Conservation (phyloP, 1,140 invertebrate genomes). For the Wiebesia pumilae region DNA sequence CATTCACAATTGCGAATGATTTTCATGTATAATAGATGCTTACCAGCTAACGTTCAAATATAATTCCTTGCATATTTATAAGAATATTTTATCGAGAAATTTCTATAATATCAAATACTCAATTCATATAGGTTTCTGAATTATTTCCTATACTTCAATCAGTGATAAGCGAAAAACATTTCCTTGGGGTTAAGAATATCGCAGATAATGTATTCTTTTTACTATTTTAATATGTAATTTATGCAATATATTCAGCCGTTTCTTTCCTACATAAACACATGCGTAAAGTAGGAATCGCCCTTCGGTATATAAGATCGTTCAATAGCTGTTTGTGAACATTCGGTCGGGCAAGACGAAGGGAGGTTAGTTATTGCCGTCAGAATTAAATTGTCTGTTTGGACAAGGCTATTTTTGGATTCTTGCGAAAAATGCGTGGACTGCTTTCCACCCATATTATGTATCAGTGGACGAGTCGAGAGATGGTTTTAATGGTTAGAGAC, state of each 20-base stretch:
- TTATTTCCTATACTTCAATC: too few species aligned
- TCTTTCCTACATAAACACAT: not conserved
- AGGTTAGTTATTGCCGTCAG: slow-evolving; percentile 31
- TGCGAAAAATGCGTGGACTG: not conserved
- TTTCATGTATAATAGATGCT: too few species aligned
- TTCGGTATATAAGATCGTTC: not conserved
- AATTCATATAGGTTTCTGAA: too few species aligned
- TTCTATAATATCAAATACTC: too few species aligned
- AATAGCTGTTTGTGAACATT: not conserved
- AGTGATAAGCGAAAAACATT: not conserved
- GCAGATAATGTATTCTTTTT: slow-evolving; percentile 43
- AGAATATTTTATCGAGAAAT: too few species aligned
- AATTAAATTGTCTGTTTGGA: slow-evolving; percentile 44
- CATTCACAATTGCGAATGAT: too few species aligned
- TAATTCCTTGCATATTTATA: too few species aligned
- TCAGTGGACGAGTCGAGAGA: too few species aligned
- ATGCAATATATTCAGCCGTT: not conserved
- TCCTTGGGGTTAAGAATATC: not conserved
- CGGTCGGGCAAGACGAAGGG: not conserved
- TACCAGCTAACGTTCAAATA: too few species aligned
- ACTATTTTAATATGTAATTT: slow-evolving; percentile 42
- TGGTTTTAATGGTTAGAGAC: slow-evolving; percentile 26
- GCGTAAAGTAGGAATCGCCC: not conserved
- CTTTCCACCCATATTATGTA: slow-evolving; percentile 13
- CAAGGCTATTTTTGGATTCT: not conserved